A percentile compares a stretch with the other conserved stretches of the same genome.
Conservation (phyloP, 30 jellyfish, hydroid and myxozoan genomes). For the Chironex yamaguchii region DNA sequence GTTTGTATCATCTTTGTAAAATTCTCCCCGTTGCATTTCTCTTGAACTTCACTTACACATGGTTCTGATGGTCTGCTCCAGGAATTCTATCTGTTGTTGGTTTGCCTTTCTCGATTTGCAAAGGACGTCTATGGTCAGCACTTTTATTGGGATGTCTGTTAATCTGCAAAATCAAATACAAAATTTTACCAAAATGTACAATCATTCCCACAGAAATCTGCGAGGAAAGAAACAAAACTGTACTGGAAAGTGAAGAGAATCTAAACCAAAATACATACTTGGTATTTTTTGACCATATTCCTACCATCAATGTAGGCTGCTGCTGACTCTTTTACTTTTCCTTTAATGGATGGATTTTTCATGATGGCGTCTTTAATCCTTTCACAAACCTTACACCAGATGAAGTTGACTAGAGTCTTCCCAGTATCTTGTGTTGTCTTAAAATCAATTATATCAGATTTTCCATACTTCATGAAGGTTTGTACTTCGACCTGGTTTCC, state of each 20-base stretch:
- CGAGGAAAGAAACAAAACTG: no score
- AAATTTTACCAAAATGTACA: not conserved
- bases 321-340: not conserved
- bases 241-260: no score
- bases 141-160: not conserved
- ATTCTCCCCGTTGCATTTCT: not conserved
- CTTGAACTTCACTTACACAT: not conserved
- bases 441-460: slow-evolving; percentile 2
- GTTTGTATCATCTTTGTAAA: slow-evolving; percentile 18
- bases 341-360: slow-evolving; percentile 1
- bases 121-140: not conserved
- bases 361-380: slow-evolving; percentile 27
- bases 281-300: not conserved
- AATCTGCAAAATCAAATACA: not conserved
- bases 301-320: slow-evolving; percentile 34
- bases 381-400: slow-evolving; percentile 59
- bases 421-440: slow-evolving; percentile 24
- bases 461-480: slow-evolving; percentile 42
- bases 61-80: not conserved
- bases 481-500: slow-evolving; percentile 15
- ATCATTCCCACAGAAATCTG: no score
- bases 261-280: no score
- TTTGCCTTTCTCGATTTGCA: slow-evolving; percentile 1
- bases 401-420: slow-evolving; percentile 54
- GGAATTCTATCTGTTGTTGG: slow-evolving; percentile 1